Evolutionary conservation across 2,888 invertebrate genomes (phyloP), one percentile per base, ranked within the genome.

Genomic region (Lomographa bimaculata): DNA sequence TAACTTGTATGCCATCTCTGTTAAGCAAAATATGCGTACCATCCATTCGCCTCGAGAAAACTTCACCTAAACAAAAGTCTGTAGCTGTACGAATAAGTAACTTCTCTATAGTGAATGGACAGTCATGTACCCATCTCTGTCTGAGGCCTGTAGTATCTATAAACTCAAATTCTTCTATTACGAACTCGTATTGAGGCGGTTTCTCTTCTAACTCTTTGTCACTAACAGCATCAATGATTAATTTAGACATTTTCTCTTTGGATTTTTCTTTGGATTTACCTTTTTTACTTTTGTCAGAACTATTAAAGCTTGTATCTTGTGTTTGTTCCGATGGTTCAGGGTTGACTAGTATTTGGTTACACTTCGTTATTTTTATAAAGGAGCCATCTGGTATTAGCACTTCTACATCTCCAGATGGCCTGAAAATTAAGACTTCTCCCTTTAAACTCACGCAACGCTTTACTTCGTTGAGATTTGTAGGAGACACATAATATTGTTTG

Each of bases 371-470:
- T 50, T 65, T 73, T 20, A 83, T 71, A 46, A 54, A 71, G 6
- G 79, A 65, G 23, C 82, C 78, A 56, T 85, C 77, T 8, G 86
- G 74, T 40, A 59, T 66, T 1, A 83, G 47, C 7, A 86, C 66
- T 54, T 83, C 76, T 23, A 89, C 65, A 1, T 65, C 42, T 3
- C 77, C 77, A 3, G 67, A 69, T 5, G 19, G 44, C 60, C 67
- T 78, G 55, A 83, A 89, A 52, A 87, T 60, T 12, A 87, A 51
- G 5, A 87, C 82, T 62, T 89, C 89, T 0, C 87, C 89, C 17
- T 79, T 73, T 24, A 80, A 64, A 62, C 74, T 82, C 19, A 84
- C 70, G 52, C 82, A 85, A 23, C 86, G 72, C 75, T 76, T 78
- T 20, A 77, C 71, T 69, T 87, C 86, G 28, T 75, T 57, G 1